Evolutionary conservation across 2,888 invertebrate genomes (phyloP), one percentile per base, ranked within the genome.

Genomic region (Agriopis marginaria): DNA sequence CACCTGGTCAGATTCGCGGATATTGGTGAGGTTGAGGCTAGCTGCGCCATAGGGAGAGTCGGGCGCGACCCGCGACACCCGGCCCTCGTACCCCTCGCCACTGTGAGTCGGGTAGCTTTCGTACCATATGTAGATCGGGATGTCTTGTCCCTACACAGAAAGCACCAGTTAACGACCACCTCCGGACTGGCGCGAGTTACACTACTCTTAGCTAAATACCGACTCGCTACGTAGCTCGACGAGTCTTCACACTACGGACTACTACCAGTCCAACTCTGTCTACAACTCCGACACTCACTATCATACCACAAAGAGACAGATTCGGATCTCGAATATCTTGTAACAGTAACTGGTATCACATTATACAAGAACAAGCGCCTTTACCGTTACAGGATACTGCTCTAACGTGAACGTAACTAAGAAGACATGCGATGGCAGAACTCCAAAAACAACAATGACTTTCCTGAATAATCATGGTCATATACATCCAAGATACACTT

Each of bases 91-190:
- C 64, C 98, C 98, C 90, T 98, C 97, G 84, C 98, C 99, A 92
- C 98, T 98, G 96, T 99, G 99, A 78, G 99, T 98, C 82, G 98
- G 98, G 95, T 99, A 99, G 90, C 98, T 98, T 95, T 98, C 98
- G 96, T 98, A 99, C 98, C 98, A 98, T 95, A 99, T 98, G 96
- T 98, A 99, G 93, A 99, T 98, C 83, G 99, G 98, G 94, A 98
- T 97, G 95, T 98, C 98, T 95, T 98, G 97, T 90, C 98, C 98
- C 98, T 98, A 95, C 91, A 90, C 87, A 86, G 73, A 78, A 64
- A 77, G 72, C 64, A n/a, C 47, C 71, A 56, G 71, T 89, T 84
- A 86, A 74, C 55, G 53, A 63, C 75, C 68, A 76, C 68, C 42
- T 67, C 75, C 64, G 32, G 56, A 72, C 83, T 84, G 90, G 88